Conservation (phyloP, 2,888 invertebrate genomes). For the Dastarcus helophoroides region DNA sequence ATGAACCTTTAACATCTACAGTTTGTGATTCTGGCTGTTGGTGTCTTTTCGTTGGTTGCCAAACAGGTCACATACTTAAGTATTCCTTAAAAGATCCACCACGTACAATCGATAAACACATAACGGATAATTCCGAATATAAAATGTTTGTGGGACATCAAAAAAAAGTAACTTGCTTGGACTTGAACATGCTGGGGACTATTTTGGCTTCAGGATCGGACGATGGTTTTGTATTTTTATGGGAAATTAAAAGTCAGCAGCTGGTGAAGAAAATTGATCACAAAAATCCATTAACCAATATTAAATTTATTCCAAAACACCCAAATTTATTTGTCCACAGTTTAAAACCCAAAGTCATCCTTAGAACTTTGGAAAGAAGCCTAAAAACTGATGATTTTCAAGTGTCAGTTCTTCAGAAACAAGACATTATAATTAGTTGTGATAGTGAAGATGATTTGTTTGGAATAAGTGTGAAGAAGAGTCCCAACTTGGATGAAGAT, state of each 20-base stretch:
- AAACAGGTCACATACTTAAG: conserved; percentile 57
- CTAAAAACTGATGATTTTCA: too few relatives aligned
- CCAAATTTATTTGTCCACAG: conserved; percentile 48
- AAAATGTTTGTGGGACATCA: conserved; percentile 55
- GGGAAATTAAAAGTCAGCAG: conserved; percentile 71
- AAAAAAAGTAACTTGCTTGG: conserved; percentile 56
- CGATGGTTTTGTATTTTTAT: conserved; percentile 63
- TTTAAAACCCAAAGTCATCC: conserved; percentile 44
- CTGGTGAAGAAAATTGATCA: conserved; percentile 57
- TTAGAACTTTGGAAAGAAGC: conserved; percentile 53
- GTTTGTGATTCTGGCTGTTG: conserved; percentile 58
- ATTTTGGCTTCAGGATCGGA: conserved; percentile 65
- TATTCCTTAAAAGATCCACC: conserved; percentile 58
- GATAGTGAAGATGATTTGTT: too few relatives aligned
- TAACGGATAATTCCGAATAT: conserved; percentile 41
- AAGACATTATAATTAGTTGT: too few relatives aligned
- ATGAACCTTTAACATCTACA: conserved; percentile 56
- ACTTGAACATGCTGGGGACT: conserved; percentile 59
- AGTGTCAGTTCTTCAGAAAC: too few relatives aligned
- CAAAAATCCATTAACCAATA: conserved; percentile 65
- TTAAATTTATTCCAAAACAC: conserved; percentile 50
- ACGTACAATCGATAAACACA: conserved; percentile 52
- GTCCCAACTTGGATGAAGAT: too few relatives aligned
- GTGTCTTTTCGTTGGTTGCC: conserved; percentile 62
- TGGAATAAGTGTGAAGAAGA: too few relatives aligned